These are phyloP conservation scores for Ageneiosus marmoratus DNA, from an alignment of 2,113 vertebrate genomes.

Conservation along the genomic window DNA sequence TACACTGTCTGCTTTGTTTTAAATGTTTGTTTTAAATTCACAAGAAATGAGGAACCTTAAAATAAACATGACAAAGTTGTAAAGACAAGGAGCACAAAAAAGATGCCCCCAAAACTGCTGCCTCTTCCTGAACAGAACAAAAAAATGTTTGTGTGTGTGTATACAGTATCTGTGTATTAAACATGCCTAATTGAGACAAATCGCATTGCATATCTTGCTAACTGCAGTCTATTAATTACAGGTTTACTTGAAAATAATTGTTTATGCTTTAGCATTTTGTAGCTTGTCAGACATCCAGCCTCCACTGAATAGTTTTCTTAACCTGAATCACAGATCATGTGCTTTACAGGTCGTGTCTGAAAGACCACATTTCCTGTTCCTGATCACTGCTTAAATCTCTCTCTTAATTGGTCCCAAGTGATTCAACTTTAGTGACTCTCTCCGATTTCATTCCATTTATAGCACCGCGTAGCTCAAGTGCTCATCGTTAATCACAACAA, in stretches of 20 bases:
- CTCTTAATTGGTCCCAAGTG: constrained; percentile 1
- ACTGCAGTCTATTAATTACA: neutral
- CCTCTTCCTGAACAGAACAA: neutral
- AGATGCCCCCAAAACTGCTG: neutral
- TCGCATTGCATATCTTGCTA: neutral
- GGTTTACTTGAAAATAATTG: neutral
- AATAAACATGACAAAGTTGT: neutral
- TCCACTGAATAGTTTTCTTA: neutral
- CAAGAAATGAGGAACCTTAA: neutral
- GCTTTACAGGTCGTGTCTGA: neutral
- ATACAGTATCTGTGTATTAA: neutral
- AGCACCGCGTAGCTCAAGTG: neutral
- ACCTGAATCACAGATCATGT: neutral
- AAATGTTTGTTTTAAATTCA: no score
- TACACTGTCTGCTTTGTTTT: neutral
- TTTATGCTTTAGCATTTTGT: neutral
- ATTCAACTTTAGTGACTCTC: neutral
- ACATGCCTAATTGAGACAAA: neutral
- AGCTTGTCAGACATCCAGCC: neutral
- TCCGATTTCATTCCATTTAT: neutral
- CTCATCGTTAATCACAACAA: constrained; percentile 7
- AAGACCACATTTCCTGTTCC: constrained; percentile 11
- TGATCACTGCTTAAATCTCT: neutral
- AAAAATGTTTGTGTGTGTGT: neutral
- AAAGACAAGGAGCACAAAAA: neutral